These are phyloP conservation scores for Bostrychus sinensis DNA, from an alignment of 2,113 vertebrate genomes.

Conservation along the genomic window DNA sequence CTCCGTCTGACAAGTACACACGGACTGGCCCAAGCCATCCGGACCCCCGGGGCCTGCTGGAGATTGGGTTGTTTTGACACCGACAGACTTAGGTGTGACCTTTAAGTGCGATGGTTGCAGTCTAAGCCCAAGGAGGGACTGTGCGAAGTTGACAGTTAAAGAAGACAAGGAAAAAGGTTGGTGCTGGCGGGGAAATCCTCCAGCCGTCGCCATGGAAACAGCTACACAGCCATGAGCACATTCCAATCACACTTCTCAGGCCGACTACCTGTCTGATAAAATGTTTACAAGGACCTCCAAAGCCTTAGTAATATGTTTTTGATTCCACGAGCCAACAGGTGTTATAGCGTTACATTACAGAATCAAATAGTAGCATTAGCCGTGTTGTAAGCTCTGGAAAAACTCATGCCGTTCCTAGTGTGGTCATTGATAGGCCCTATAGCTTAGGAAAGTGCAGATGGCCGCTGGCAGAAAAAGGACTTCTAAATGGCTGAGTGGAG, in stretches of 20 bases:
- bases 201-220: slow-evolving; percentile 64
- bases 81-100: slow-evolving; percentile 39
- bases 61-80: slow-evolving; percentile 43
- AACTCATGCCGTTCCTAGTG: background rate
- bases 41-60: slow-evolving; percentile 5
- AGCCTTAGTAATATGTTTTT: background rate
- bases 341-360: background rate
- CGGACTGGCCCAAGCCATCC: background rate
- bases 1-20: background rate
- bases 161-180: slow-evolving; percentile 22
- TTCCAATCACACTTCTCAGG: slow-evolving; percentile 34
- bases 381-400: slow-evolving; percentile 4
- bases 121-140: slow-evolving; percentile 14
- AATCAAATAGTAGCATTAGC: slow-evolving; percentile 17
- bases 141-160: slow-evolving; percentile 34
- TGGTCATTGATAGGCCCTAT: background rate
- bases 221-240: slow-evolving; percentile 49
- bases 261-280: slow-evolving; percentile 21
- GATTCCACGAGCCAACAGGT: slow-evolving; percentile 9
- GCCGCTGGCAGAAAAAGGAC: slow-evolving; percentile 35
- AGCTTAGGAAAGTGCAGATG: slow-evolving; percentile 39
- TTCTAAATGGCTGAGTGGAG: slow-evolving; percentile 23
- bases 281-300: slow-evolving; percentile 19
- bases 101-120: slow-evolving; percentile 34
- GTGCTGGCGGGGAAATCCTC: slow-evolving; percentile 58